Percentiles rank a stretch among this genome's conserved stretches.
Conservation (phyloP, 1,140 invertebrate species). For the Conus ventricosus region DNA sequence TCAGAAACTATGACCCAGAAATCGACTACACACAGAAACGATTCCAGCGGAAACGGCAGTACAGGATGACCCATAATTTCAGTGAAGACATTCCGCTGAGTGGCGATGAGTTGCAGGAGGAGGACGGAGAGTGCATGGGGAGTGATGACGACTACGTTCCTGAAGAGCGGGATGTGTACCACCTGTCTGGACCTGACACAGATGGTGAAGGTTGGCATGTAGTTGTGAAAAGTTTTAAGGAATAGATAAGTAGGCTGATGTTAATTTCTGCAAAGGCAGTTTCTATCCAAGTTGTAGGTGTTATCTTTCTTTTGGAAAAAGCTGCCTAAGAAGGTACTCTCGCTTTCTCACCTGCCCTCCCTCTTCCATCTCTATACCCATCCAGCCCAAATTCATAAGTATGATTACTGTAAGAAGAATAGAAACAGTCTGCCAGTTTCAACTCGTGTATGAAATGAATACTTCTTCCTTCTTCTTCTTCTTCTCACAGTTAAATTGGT, state of each 20-base stretch:
- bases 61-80: constrained; percentile 43
- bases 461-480: too few relatives aligned
- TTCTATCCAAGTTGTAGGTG: too few relatives aligned
- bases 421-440: too few relatives aligned
- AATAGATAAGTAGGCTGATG: constrained; percentile 35
- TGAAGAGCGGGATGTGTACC: constrained; percentile 20
- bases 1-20: constrained; percentile 50
- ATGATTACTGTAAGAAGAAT: too few relatives aligned
- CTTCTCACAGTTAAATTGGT: too few relatives aligned
- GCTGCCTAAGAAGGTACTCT: too few relatives aligned
- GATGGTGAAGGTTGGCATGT: constrained; percentile 16
- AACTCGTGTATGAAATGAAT: too few relatives aligned
- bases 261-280: too few relatives aligned
- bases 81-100: constrained; percentile 48
- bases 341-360: too few relatives aligned
- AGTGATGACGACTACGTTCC: constrained; percentile 49
- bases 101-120: constrained; percentile 43
- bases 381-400: too few relatives aligned
- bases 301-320: too few relatives aligned
- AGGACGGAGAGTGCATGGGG: constrained; percentile 19
- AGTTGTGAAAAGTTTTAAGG: constrained; percentile 4
- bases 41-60: constrained; percentile 36
- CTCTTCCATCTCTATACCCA: too few relatives aligned
- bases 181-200: constrained; percentile 31
- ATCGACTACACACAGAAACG: constrained; percentile 38